Evolutionary conservation across 2,888 invertebrate species (phyloP), one percentile per base, ranked within the genome.

Genomic region (Lycaena phlaeas): DNA sequence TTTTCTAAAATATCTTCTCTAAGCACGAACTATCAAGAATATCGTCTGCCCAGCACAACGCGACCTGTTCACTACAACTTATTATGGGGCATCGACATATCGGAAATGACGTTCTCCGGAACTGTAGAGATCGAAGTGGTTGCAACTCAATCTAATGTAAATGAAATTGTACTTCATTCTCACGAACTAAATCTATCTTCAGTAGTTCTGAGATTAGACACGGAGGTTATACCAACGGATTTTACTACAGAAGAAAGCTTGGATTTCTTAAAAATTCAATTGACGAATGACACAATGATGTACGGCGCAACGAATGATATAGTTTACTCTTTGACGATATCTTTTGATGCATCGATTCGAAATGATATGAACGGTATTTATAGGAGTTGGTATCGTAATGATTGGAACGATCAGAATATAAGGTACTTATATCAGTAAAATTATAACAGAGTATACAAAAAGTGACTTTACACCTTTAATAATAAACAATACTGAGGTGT

Each of bases 1-100:
- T 34, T 26, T 14, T 41, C 14, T 4, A 27, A 27, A 2, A 18
- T 41, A 7, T 11, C 6, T 5, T 14, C n/a, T 7, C 22, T 40
- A 9, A 47, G 42, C 15, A 45, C 40, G 0, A 59, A 57, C 10
- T 48, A 57, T 5, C 30, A 44, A 10, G 41, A 44, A n/a, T 87
- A 72, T 53, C 64, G 87, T 15, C 63, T 88, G 2, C 86, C 87
- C 0, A 71, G 53, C 0, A 74, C 76, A 0, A 78, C 90, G 0
- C 51, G 42, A 12, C 90, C 90, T 0, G 48, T 40, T 0, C 66
- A 68, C 17, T 92, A 90, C 51, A 59, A 74, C 0, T 56, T 90
- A 0, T 48, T 68, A 0, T 69, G 90, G 56, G 54, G 49, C 0
- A 76, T 88, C 0, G 64, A 85, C 41, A 66, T 87, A 0, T 36